phyloP scores from a whole-genome alignment of 2,113 vertebrate species.

The Lepus timidus region DNA sequence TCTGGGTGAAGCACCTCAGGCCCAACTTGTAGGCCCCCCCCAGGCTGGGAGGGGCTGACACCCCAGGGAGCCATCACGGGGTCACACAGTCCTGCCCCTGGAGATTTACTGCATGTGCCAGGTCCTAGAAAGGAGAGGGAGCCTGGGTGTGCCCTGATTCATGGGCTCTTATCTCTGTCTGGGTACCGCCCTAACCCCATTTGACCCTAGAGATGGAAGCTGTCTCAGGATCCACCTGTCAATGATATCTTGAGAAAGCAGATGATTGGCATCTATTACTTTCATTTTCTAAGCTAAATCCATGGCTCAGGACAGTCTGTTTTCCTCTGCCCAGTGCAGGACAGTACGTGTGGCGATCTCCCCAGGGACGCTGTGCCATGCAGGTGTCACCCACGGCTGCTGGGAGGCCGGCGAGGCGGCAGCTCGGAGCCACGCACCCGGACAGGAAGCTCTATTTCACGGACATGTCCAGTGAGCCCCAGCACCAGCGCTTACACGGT shows the following conservation, averaged over 20 bases:
- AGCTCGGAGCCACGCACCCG: no score
- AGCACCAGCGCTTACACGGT: not conserved
- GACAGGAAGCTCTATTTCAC: not conserved
- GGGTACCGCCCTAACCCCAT: not conserved
- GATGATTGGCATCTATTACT: not conserved
- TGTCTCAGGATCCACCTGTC: not conserved
- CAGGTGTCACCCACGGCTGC: not conserved
- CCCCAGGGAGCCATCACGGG: not conserved
- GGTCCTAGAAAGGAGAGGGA: not conserved
- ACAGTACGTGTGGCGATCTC: not conserved
- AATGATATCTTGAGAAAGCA: not conserved
- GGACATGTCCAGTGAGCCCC: not conserved
- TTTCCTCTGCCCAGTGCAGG: not conserved
- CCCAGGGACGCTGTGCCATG: not conserved
- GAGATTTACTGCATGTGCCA: rapidly evolving
- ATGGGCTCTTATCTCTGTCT: not conserved
- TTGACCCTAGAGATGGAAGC: not conserved
- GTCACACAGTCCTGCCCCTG: not conserved
- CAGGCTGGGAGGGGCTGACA: not conserved
- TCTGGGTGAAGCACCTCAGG: not conserved
- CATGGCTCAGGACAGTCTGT: not conserved
- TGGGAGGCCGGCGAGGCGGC: not conserved
- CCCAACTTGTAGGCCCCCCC: not conserved
- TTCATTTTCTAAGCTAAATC: not conserved
- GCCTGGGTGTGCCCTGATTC: not conserved